phyloP scores from a whole-genome alignment of 2,797 vertebrate genomes.

The Eupleurogrammus muticus region DNA sequence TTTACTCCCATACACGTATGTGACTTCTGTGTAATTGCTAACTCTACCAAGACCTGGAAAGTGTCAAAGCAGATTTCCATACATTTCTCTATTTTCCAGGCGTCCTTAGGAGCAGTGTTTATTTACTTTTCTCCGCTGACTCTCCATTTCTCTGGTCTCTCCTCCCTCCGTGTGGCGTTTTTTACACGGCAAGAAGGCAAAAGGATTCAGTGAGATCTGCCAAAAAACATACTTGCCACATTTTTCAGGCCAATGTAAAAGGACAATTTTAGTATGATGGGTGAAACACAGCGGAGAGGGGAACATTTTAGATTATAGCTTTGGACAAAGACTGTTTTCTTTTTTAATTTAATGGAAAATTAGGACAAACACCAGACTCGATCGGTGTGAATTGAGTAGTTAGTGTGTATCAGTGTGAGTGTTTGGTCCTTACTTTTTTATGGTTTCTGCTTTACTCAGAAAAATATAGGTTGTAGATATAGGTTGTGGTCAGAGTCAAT shows the following conservation, averaged over 20 bases:
- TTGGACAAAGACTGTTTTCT: constrained; percentile 43
- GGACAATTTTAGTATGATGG: constrained; percentile 21
- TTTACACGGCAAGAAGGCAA: constrained; percentile 30
- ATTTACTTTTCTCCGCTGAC: constrained; percentile 53
- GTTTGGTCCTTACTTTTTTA: not conserved
- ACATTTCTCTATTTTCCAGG: constrained; percentile 45
- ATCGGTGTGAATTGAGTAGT: not conserved
- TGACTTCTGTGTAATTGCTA: constrained; percentile 2
- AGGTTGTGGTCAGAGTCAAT: not conserved
- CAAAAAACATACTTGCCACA: constrained; percentile 2
- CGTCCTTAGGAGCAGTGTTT: constrained; percentile 30
- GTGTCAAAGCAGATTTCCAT: constrained; percentile 34
- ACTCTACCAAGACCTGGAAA: constrained; percentile 20
- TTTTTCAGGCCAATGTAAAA: constrained; percentile 8
- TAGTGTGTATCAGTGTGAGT: too few relatives aligned
- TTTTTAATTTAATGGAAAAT: constrained; percentile 29
- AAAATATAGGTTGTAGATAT: constrained; percentile 9
- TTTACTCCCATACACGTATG: not conserved
- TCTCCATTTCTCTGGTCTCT: constrained; percentile 49
- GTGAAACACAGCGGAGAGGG: constrained; percentile 18
- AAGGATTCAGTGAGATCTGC: constrained; percentile 1
- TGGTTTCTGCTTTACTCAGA: not conserved
- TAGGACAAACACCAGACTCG: constrained; percentile 7
- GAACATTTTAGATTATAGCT: constrained; percentile 29
- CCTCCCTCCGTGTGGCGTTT: constrained; percentile 41